Evolutionary conservation across 2,888 invertebrate species (phyloP).

Genomic region (Ctenicera cuprea): DNA sequence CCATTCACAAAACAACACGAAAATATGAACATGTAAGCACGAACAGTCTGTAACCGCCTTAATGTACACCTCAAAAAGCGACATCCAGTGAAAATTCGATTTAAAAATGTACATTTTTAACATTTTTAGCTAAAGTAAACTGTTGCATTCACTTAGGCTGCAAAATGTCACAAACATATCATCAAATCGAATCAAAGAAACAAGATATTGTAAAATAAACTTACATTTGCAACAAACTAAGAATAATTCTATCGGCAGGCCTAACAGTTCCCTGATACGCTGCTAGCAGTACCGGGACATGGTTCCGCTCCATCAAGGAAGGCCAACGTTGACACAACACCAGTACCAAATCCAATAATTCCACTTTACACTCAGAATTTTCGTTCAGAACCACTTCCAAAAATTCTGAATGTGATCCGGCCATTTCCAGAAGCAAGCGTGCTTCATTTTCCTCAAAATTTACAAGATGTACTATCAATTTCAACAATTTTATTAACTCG

Average conservation of each 20-base stretch:
- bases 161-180: too few relatives aligned
- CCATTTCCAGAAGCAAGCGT: constrained; percentile 82
- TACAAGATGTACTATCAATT: constrained; percentile 75
- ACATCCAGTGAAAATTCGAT: too few relatives aligned
- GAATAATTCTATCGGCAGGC: constrained; percentile 81
- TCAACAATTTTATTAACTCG: constrained; percentile 72
- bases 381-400: constrained; percentile 80
- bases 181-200: too few relatives aligned
- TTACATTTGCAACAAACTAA: constrained; percentile 82
- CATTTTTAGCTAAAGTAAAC: too few relatives aligned
- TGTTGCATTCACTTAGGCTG: too few relatives aligned
- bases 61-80: too few relatives aligned
- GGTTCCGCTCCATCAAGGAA: constrained; percentile 79
- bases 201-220: too few relatives aligned
- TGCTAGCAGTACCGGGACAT: constrained; percentile 85
- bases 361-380: constrained; percentile 74
- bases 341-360: constrained; percentile 80
- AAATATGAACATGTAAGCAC: too few relatives aligned
- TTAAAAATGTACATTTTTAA: too few relatives aligned
- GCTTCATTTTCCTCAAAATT: constrained; percentile 74
- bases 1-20: too few relatives aligned
- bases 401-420: constrained; percentile 86
- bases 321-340: constrained; percentile 79
- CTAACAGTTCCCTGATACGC: constrained; percentile 85
- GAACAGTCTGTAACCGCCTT: too few relatives aligned